Evolutionary conservation across 2,797 vertebrate species (phyloP).

Genomic region (Poliocrania exsul): DNA sequence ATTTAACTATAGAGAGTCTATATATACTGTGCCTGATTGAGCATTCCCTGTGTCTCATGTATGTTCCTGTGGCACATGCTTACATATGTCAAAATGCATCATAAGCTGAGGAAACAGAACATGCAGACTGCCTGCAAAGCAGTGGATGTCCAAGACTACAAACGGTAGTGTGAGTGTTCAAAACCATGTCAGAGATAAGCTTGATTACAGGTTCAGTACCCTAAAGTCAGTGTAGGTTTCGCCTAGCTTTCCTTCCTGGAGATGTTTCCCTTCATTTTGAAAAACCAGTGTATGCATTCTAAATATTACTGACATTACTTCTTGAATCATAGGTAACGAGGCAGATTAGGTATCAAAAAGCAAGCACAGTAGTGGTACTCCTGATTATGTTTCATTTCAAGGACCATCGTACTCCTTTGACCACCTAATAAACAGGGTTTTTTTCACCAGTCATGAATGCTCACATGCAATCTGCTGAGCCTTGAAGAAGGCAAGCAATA

Average conservation of each 20-base stretch:
- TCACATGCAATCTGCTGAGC: neutral
- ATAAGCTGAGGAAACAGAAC: neutral
- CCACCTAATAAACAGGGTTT: neutral
- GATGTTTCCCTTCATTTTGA: neutral
- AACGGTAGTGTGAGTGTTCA: neutral
- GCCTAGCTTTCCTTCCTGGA: neutral
- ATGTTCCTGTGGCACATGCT: neutral
- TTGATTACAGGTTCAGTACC: neutral
- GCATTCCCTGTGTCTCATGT: neutral
- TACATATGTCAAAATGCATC: neutral
- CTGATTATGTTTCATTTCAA: neutral
- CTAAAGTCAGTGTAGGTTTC: neutral
- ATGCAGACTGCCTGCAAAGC: neutral
- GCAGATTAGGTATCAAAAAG: neutral
- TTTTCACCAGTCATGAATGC: neutral
- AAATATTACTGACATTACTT: neutral
- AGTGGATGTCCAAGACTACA: neutral
- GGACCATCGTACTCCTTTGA: neutral
- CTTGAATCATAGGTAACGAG: neutral
- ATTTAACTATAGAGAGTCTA: neutral
- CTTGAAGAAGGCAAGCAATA: neutral
- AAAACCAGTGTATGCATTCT: neutral
- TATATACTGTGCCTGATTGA: neutral
- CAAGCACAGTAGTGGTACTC: neutral
- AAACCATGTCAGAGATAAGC: neutral